Percentiles rank a stretch among this genome's conserved stretches.
phyloP scores from a whole-genome alignment of 2,888 invertebrate species.

The Heliconius cydno region DNA sequence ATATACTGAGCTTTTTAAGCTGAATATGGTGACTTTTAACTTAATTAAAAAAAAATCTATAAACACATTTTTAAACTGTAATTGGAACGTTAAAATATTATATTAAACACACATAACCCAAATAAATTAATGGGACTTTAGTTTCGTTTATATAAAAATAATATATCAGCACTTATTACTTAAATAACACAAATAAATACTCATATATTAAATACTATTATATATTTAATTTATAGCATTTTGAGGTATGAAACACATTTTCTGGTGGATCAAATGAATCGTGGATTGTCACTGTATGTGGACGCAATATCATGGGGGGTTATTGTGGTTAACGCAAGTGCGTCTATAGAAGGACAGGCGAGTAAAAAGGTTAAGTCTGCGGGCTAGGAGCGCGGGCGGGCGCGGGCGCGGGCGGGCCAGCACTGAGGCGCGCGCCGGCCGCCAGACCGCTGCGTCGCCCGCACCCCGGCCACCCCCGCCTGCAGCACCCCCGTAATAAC shows the following conservation, averaged over 20 bases:
- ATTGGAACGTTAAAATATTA: background rate
- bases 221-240: conserved; percentile 3
- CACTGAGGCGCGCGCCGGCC: conserved; percentile 80
- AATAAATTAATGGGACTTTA: background rate
- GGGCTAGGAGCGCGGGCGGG: conserved; percentile 74
- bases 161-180: background rate
- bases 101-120: background rate
- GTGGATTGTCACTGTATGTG: conserved; percentile 23
- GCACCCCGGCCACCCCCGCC: conserved; percentile 39
- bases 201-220: conserved; percentile 3
- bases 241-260: conserved; percentile 36
- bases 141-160: background rate
- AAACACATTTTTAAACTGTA: conserved; percentile 12
- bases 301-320: conserved; percentile 43
- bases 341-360: conserved; percentile 61
- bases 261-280: background rate
- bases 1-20: conserved; percentile 44
- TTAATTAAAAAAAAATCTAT: background rate
- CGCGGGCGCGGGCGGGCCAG: conserved; percentile 79
- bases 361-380: conserved; percentile 75
- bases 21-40: background rate
- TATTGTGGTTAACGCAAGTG: conserved; percentile 62
- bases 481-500: conserved; percentile 23
- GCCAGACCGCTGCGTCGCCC: conserved; percentile 55
- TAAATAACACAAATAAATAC: background rate